phyloP scores from a whole-genome alignment of 2,113 vertebrate genomes.

The Cyanistes caeruleus region DNA sequence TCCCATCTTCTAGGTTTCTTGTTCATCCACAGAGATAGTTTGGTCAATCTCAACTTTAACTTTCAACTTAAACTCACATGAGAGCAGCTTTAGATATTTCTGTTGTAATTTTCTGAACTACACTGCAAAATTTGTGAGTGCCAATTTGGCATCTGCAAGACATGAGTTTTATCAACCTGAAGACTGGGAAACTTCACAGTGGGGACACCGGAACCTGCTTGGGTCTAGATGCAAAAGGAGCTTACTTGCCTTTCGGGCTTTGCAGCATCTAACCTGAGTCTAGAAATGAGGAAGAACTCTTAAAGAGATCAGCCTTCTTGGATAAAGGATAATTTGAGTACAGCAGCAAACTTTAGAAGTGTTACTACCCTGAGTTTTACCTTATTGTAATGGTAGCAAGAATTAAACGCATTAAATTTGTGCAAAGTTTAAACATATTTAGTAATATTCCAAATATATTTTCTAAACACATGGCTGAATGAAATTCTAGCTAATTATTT shows the following conservation, averaged over 20 bases:
- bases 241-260: background rate
- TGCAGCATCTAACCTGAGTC: background rate
- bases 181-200: background rate
- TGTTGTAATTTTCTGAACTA: background rate
- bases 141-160: background rate
- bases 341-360: background rate
- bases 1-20: background rate
- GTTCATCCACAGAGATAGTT: background rate
- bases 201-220: background rate
- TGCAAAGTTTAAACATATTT: background rate
- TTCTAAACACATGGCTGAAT: background rate
- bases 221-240: background rate
- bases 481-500: background rate
- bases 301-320: background rate
- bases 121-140: background rate
- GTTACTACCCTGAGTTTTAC: background rate
- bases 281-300: background rate
- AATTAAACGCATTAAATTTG: background rate
- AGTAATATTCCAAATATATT: background rate
- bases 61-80: background rate
- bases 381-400: background rate
- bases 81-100: background rate
- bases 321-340: background rate
- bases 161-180: background rate
- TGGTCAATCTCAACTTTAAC: background rate